A percentile compares a stretch with the other conserved stretches of the same genome.
Conservation (phyloP, 2,113 vertebrate species). For the Asarcornis scutulata region DNA sequence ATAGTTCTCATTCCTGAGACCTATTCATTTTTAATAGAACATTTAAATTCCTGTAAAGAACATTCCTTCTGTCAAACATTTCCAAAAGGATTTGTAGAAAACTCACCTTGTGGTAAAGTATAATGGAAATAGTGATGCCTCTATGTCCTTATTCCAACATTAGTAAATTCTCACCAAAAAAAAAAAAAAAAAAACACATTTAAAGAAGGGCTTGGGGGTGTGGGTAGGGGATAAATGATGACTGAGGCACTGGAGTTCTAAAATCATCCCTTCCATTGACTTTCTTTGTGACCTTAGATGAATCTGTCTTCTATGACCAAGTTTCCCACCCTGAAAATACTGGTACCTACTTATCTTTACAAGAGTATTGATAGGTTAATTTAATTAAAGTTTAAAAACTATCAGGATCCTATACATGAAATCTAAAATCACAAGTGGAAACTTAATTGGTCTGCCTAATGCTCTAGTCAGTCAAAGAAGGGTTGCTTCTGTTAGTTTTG, state of each 20-base stretch:
- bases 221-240: not conserved
- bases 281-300: not conserved
- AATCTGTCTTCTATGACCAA: not conserved
- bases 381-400: not conserved
- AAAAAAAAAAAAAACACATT: not conserved
- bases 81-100: not conserved
- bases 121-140: not conserved
- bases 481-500: not conserved
- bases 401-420: not conserved
- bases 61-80: not conserved
- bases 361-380: not conserved
- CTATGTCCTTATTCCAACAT: not conserved
- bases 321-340: not conserved
- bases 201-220: too few species aligned
- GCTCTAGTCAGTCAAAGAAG: not conserved
- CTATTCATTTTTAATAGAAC: not conserved
- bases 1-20: not conserved
- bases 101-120: not conserved
- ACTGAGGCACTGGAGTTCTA: not conserved
- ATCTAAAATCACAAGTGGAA: not conserved
- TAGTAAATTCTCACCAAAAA: not conserved
- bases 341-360: not conserved
- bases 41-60: not conserved
- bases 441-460: not conserved
- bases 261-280: not conserved